Base-by-base conservation (phyloP, 2,113 vertebrate species). In the Theristicus caerulescens region DNA sequence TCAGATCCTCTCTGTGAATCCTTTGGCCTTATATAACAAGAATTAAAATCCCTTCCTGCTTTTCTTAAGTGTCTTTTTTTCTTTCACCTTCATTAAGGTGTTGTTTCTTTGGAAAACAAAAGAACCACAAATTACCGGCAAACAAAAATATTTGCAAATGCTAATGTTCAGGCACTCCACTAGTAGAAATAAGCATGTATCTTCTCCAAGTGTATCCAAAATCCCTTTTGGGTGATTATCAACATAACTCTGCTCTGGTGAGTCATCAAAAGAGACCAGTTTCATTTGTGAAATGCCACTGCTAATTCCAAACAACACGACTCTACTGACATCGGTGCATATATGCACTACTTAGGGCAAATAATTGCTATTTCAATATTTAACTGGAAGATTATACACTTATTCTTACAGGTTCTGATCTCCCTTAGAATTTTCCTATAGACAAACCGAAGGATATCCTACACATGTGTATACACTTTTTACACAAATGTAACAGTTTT, bases 71-170 rank as follows among this genome's bases (percentile, higher is more conserved):
- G 62, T 91, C 6, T 62, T 57, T 86, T 86, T 65, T 54, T 19
- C 18, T 62, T 73, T 84, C 24, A 44, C 49, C 26, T 67, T 79
- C 47, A 40, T 10, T 52, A 57, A 74, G 44, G 12, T 74, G 38
- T 84, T 78, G 51, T 34, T 92, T 78, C 69, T 46, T 57, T 72
- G 17, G 66, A 87, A 86, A 79, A 65, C 24, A 40, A 40, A 57
- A 71, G 32, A 59, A 61, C 18, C 38, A 51, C 16, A 72, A 67
- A 71, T 67, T 71, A 74, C 22, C 10, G 2, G 22, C 31, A 84
- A 94, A 91, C 22, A 88, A 82, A 83, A 94, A 88, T 65, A 92
- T 74, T 79, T 89, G 52, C 47, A 78, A 84, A 76, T 19, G 13
- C 11, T 74, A 79, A 42, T 0, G 0, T 51, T 70, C 76, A 83